Conservation (phyloP, 2,888 invertebrate genomes). For the Coelopa pilipes region DNA sequence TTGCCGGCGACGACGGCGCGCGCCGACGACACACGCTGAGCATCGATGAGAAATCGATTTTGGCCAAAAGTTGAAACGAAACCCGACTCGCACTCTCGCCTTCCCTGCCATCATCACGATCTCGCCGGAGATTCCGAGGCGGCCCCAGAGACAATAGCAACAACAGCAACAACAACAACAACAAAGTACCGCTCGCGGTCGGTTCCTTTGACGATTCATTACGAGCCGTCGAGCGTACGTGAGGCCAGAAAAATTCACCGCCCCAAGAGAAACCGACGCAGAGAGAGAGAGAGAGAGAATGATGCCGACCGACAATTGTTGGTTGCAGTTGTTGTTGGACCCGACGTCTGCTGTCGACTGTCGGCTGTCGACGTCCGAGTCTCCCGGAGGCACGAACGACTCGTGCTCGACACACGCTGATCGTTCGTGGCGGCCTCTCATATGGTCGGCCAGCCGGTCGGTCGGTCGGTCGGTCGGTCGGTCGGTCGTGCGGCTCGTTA, state of each 20-base stretch:
- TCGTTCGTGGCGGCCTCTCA: constrained; percentile 29
- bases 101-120: too few species aligned
- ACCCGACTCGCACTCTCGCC: neutral
- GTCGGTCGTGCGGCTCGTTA: too few species aligned
- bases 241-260: constrained; percentile 7
- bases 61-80: constrained; percentile 2
- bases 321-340: neutral
- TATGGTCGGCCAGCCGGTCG: neutral
- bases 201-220: constrained; percentile 10
- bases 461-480: too few species aligned
- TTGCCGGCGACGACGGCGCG: neutral
- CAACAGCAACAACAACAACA: constrained; percentile 14
- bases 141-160: neutral
- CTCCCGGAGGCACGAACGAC: neutral
- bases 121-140: neutral
- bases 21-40: constrained; percentile 6
- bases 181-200: constrained; percentile 17
- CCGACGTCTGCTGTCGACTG: too few species aligned
- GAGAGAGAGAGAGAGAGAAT: constrained; percentile 4
- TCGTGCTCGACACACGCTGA: constrained; percentile 24
- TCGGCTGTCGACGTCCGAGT: neutral
- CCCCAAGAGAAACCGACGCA: neutral
- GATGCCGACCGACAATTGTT: neutral
- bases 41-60: constrained; percentile 27
- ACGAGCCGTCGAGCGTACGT: neutral